phyloP scores from a whole-genome alignment of 2,113 vertebrate genomes.

The Labeo rohita region DNA sequence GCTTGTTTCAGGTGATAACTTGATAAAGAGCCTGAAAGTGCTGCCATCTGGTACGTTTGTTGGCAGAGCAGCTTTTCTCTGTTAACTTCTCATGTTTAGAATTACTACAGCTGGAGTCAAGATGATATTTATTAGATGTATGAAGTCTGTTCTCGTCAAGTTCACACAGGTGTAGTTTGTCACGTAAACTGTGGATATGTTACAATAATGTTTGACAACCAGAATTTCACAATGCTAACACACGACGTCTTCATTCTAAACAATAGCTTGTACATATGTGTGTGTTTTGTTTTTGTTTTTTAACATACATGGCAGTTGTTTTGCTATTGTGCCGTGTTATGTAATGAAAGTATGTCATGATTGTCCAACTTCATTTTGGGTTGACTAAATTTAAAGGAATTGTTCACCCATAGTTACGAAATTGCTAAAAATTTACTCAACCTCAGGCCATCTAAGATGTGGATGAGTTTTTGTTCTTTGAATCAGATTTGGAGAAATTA shows the following conservation, averaged over 20 bases:
- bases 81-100: conserved; percentile 4
- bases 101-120: not conserved
- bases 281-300: not conserved
- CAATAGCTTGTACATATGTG: not conserved
- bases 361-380: not conserved
- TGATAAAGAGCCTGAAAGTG: not conserved
- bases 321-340: not conserved
- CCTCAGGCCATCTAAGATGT: too few species aligned
- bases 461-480: too few species aligned
- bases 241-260: not conserved
- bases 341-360: not conserved
- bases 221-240: not conserved
- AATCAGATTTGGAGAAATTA: too few species aligned
- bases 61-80: not conserved
- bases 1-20: not conserved
- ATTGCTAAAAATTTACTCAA: too few species aligned
- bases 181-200: not conserved
- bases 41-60: conserved; percentile 13
- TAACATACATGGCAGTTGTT: too few species aligned
- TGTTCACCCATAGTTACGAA: not conserved
- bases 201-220: not conserved
- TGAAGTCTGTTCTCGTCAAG: not conserved
- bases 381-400: not conserved
- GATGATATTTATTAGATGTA: conserved; percentile 2
- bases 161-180: not conserved